These are phyloP conservation scores for Sander vitreus DNA, from an alignment of 2,113 vertebrate species.

Conservation along the genomic window DNA sequence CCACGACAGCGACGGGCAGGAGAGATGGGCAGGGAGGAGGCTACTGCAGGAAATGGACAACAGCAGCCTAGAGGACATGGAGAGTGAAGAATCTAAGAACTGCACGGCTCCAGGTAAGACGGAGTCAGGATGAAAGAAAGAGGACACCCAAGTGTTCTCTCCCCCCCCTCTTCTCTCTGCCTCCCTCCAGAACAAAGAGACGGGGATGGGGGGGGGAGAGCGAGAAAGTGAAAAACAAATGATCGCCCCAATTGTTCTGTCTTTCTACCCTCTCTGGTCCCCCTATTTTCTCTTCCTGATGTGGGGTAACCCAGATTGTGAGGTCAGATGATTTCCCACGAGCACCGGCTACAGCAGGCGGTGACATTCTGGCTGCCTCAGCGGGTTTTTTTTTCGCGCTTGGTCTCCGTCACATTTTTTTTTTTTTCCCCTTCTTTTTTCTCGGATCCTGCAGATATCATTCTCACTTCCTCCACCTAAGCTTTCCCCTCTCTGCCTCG, in stretches of 20 bases:
- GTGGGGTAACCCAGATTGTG: conserved; percentile 68
- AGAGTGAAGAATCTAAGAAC: conserved; percentile 82
- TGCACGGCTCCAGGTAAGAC: conserved; percentile 92
- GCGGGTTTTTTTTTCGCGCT: conserved; percentile 54
- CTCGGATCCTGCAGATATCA: conserved; percentile 49
- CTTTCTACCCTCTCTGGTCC: conserved; percentile 3
- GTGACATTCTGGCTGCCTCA: conserved; percentile 55
- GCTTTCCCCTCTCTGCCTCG: neutral
- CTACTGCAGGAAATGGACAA: conserved; percentile 86
- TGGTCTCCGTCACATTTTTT: conserved; percentile 25
- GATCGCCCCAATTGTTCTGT: conserved; percentile 28
- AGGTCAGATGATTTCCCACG: conserved; percentile 65
- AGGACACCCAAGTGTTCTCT: conserved; percentile 47
- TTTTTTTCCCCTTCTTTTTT: conserved; percentile 17
- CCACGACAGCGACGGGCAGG: conserved; percentile 67
- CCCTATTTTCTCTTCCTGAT: conserved; percentile 27
- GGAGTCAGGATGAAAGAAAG: conserved; percentile 46
- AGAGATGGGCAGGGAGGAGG: conserved; percentile 84
- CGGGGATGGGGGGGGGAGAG: neutral
- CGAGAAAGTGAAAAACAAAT: conserved; percentile 40
- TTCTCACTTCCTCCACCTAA: conserved; percentile 10
- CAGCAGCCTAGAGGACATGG: conserved; percentile 73
- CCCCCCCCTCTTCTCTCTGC: neutral
- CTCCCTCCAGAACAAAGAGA: conserved; percentile 5
- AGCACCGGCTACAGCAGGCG: conserved; percentile 36